Base-by-base conservation (phyloP, 2,888 invertebrate genomes). In the Hydraecia micacea region DNA sequence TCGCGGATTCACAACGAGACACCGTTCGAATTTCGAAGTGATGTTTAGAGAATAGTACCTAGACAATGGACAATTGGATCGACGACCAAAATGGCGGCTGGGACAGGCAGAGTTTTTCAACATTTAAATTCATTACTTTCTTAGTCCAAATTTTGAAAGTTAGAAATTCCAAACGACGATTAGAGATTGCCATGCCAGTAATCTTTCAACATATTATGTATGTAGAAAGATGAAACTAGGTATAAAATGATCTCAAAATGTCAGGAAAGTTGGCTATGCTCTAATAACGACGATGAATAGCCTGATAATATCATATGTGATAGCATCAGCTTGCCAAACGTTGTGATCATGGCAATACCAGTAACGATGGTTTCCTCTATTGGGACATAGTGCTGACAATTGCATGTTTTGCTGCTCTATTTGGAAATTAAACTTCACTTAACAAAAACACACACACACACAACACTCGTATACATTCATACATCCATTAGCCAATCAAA, bases 321-420 rank as follows among this genome's bases (percentile, higher is more conserved):
- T 78, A 67, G 4, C 25, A 83, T 81, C 79, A 32, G 62, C 6
- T 81, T 83, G 79, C 72, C n/a, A 71, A 71, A 78, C 67, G 60
- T 18, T 21, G 39, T 36, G n/a, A 25, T 83, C 83, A 78, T 81
- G 32, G 71, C 66, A 55, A 71, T 62, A 78, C 66, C 15, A 9
- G 42, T 52, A 65, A n/a, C n/a, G 5, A 66, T 15, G 18, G 58
- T 69, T 32, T 62, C 28, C 58, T 21, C 60, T 28, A 32, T 62
- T 77, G 49, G 49, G 58, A 60, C 32, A 80, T 21, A 36, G 3
- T 39, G 1, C 32, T 49, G 18, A 21, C n/a, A 32, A 28, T 42
- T 28, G 6, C 18, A 63, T 60, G 28, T 60, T 60, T 60, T 60
- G 18, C 3, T 18, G 3, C 8, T 62, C 60, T 2, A 8, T 18